Base-by-base conservation (phyloP, 37 sponge, comb jelly and placozoan species). In the Beroe forskalii region DNA sequence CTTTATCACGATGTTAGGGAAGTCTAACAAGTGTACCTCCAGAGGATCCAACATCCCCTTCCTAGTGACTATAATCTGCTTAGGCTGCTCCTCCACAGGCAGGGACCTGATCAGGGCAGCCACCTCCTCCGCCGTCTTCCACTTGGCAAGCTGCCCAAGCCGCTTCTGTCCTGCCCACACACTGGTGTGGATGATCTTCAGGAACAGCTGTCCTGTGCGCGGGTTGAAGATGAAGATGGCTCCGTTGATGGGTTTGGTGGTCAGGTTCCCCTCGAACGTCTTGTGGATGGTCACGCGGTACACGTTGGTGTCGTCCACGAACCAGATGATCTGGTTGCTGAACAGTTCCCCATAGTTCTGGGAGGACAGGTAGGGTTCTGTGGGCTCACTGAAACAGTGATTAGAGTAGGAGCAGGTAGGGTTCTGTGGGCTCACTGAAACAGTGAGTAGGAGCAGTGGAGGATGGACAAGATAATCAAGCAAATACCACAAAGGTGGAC, bases 111-210 rank as follows among this genome's bases (percentile, higher is more conserved):
- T 98, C 62, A 98, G 89, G 41, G 99, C 99, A 24, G 99, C 99
- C 32, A 96, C 99, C 44, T 98, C 99, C 67, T 98, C 99, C 0
- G 99, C 99, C 20, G 99, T 98, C 93, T 98, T 98, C 99, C 99
- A 98, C 92, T 98, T 98, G 62, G 99, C 99, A 75, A 98, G 90
- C 94, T 97, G 92, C 0, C 99, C 95, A n/a, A 98, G 93, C 93
- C 99, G 94, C 91, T 98, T 98, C 95, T 98, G 99, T n/a, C 99
- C 99, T 62, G 99, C 99, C 99, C 99, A 98, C 91, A 98, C 99
- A 41, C 91, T 92, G 42, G 99, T 98, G 93, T 98, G 99, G 67
- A 98, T 98, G 76, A 98, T 98, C 95, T 98, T 98, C 25, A 98
- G 94, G 90, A 98, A 98, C 41, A 98, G 93, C 66, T 98, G 99